Evolutionary conservation across 2,113 vertebrate species (phyloP).

Genomic region (Aphyosemion australe): DNA sequence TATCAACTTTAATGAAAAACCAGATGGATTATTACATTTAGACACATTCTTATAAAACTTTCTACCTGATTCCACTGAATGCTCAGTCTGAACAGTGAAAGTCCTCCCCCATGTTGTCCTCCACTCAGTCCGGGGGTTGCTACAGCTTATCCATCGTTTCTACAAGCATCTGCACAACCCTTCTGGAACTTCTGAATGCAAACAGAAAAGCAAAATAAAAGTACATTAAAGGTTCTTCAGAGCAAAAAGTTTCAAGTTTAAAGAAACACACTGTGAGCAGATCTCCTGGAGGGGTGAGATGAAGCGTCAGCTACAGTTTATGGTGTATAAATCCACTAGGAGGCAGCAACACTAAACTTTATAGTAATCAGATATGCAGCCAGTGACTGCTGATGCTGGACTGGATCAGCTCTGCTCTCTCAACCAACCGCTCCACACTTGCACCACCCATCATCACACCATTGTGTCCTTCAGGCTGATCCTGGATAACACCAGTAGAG

Average conservation of each 20-base stretch:
- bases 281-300: background rate
- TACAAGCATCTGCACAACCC: background rate
- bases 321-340: constrained; percentile 39
- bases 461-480: background rate
- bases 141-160: constrained; percentile 6
- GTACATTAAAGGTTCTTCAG: background rate
- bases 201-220: background rate
- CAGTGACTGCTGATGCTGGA: constrained; percentile 32
- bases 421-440: background rate
- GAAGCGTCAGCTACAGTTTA: background rate
- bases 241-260: background rate
- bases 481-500: background rate
- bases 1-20: background rate
- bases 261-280: constrained; percentile 3
- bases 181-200: constrained; percentile 4
- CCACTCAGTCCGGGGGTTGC: constrained; percentile 4
- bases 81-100: background rate
- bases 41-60: constrained; percentile 1
- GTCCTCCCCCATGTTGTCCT: constrained; percentile 9
- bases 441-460: background rate
- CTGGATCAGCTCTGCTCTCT: constrained; percentile 2
- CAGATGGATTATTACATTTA: background rate
- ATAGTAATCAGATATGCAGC: constrained; percentile 46
- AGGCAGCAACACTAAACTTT: constrained; percentile 45
- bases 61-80: constrained; percentile 34